phyloP scores from a whole-genome alignment of 2,888 invertebrate genomes.

The Blera fallax region DNA sequence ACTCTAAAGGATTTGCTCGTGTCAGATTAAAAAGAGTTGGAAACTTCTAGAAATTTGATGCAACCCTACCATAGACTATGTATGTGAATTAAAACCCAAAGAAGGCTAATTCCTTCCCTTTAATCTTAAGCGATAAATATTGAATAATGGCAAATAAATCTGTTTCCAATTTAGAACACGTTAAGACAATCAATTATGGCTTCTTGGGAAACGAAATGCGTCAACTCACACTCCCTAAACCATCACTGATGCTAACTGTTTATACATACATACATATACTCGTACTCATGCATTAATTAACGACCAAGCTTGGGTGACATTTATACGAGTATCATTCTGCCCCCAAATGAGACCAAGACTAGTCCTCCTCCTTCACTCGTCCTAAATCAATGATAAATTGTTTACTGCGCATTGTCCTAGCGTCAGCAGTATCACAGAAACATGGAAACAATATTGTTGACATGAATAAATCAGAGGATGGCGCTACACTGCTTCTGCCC shows the following conservation, averaged over 20 bases:
- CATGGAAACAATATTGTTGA: slow-evolving; percentile 37
- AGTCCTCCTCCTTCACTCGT: background rate
- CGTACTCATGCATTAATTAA: slow-evolving; percentile 13
- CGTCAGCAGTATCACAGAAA: slow-evolving; percentile 3
- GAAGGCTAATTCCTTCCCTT: too few species aligned
- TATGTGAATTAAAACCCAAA: too few species aligned
- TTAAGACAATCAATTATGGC: too few species aligned
- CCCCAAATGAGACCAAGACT: background rate
- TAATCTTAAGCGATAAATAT: too few species aligned
- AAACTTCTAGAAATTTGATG: too few species aligned
- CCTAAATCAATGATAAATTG: slow-evolving; percentile 32
- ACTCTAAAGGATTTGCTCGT: too few species aligned
- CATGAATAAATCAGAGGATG: slow-evolving; percentile 52
- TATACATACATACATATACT: too few species aligned
- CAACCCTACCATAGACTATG: too few species aligned
- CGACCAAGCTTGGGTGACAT: background rate
- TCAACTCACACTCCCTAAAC: background rate
- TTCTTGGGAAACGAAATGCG: background rate
- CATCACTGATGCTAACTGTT: background rate
- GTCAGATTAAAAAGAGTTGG: too few species aligned
- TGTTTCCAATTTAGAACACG: too few species aligned
- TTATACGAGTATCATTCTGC: slow-evolving; percentile 1
- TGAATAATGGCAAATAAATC: too few species aligned
- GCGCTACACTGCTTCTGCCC: background rate
- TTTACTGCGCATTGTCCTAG: slow-evolving; percentile 21